Base-by-base conservation (phyloP, 2,888 invertebrate species). In the Polia nebulosa region DNA sequence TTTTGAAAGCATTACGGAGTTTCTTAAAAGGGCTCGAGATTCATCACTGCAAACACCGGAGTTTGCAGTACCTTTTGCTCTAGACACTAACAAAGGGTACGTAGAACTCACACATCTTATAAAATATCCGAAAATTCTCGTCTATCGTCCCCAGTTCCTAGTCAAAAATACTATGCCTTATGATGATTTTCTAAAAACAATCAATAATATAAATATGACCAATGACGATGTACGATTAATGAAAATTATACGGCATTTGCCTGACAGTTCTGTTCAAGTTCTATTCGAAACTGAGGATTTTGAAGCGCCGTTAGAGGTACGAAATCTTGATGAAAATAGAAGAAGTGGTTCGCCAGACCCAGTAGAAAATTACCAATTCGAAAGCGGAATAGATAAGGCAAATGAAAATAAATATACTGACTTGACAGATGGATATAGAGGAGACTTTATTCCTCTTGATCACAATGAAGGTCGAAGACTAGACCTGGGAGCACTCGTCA, bases 41-140 rank as follows among this genome's bases (percentile, higher is more conserved):
- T 25, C 34, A 22, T 73, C 83, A 11, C 25, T 77, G 20, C 64
- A 56, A 8, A 73, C 78, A 29, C 61, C 73, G 13, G 70, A 80
- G 36, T 59, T 82, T 39, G 61, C 77, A 20, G 41, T 67, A 8
- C 74, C 60, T 53, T 62, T 72, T 63, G 62, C 71, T 39, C 20
- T 73, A 39, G 39, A 70, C 27, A 70, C 55, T 65, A 62, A 66
- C 22, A 75, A 72, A 51, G 84, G 72, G 65, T 73, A 83, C 34
- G 72, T 84, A 59, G 78, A 84, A 60, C 65, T 82, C 36, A 76
- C 75, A 39, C 69, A 84, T 65, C 67, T 82, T 44, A 53, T 82
- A 39, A 82, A 77, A 47, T 69, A 84, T 74, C 80, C 82, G 3
- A 82, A 80, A 69, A 61, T 59, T 1, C 57, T 80, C 15, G 39